phyloP scores from a whole-genome alignment of 2,888 invertebrate genomes.

The Leucophora obtusa region DNA sequence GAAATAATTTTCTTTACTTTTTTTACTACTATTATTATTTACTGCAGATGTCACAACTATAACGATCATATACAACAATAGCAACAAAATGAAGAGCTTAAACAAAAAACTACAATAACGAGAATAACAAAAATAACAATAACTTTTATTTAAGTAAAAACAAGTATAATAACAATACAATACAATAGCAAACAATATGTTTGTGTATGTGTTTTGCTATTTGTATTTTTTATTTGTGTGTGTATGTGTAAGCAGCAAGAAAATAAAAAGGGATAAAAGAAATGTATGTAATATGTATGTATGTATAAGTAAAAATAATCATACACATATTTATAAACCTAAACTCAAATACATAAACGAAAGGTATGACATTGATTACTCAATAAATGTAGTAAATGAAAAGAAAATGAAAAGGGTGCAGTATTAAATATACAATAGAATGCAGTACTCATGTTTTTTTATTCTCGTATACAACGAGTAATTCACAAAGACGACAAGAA shows the following conservation, averaged over 20 bases:
- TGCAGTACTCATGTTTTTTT: slow-evolving; percentile 17
- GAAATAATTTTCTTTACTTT: background rate
- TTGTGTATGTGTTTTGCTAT: background rate
- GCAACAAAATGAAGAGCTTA: slow-evolving; percentile 20
- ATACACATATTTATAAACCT: background rate
- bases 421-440: slow-evolving; percentile 28
- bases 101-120: background rate
- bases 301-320: background rate
- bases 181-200: background rate
- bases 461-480: background rate
- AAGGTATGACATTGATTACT: slow-evolving; percentile 27
- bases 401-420: slow-evolving; percentile 25
- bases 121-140: slow-evolving; percentile 21
- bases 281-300: background rate
- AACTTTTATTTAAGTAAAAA: slow-evolving; percentile 35
- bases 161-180: slow-evolving; percentile 11
- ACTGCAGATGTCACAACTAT: slow-evolving; percentile 48
- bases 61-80: slow-evolving; percentile 28
- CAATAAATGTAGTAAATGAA: slow-evolving; percentile 22
- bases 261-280: background rate
- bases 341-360: background rate
- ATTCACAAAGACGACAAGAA: too few species aligned
- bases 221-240: background rate
- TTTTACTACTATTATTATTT: slow-evolving; percentile 23
- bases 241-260: background rate